Conservation (phyloP, 2,113 vertebrate genomes). For the Rissa tridactyla region DNA sequence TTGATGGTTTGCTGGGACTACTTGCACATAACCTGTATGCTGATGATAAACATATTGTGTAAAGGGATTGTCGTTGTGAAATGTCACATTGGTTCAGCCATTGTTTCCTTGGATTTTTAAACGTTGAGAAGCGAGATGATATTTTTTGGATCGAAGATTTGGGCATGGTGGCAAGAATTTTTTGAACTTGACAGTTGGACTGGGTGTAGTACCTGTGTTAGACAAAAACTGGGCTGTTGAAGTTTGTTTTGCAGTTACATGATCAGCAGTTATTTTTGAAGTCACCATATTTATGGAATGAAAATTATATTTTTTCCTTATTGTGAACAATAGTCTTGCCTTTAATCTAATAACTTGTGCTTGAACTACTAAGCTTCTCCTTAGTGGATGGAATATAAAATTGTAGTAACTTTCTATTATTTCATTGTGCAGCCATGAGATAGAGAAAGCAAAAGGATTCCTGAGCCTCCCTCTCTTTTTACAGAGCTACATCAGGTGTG, state of each 20-base stretch:
- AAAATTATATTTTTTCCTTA: background rate
- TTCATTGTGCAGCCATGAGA: background rate
- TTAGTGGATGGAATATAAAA: background rate
- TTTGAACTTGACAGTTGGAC: background rate
- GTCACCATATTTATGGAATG: background rate
- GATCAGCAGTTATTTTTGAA: background rate
- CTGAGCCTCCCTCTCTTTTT: background rate
- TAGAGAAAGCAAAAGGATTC: background rate
- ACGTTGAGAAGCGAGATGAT: background rate
- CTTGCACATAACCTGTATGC: background rate
- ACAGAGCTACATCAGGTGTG: background rate
- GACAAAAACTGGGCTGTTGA: background rate
- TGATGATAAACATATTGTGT: background rate
- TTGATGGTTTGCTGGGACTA: background rate
- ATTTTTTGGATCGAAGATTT: background rate
- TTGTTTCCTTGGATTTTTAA: background rate
- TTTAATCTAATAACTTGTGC: background rate
- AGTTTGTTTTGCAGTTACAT: background rate
- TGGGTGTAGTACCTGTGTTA: background rate
- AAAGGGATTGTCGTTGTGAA: background rate
- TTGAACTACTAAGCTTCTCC: background rate
- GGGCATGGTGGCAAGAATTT: background rate
- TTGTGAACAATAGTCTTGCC: fast-evolving
- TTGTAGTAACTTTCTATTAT: background rate
- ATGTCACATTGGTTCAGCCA: background rate